Evolutionary conservation across 2,888 invertebrate genomes (phyloP), one percentile per base, ranked within the genome.

Genomic region (Leptopilina myrica): DNA sequence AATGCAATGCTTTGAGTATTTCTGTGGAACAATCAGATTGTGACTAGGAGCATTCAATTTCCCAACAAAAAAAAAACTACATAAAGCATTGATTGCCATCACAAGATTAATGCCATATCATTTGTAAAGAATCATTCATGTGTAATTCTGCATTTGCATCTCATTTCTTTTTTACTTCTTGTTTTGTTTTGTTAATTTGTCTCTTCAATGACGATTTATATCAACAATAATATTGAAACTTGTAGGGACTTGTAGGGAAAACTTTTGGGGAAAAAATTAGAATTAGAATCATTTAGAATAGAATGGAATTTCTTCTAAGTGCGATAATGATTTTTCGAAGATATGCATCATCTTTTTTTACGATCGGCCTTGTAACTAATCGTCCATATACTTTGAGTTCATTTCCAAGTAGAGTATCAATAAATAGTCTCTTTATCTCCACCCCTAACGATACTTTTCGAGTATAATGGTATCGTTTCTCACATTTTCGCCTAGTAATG

Each of bases 1-100:
- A 69, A 53, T 69, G 53, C 69, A 69, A 12, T 26, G 69, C 53
- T 56, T 69, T 56, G 33, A 69, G 33, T 69, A 69, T 69, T 69
- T 56, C 26, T 69, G 33, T 69, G 69, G 33, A 69, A 53, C 69
- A 56, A 56, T 69, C 69, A 56, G 53, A 69, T 69, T 56, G 33
- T 33, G 53, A 69, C 26, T 69, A 69, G 69, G 26, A 33, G 53
- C 69, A 69, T 69, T 69, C 53, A 69, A 66, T 33, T 43, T 64
- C 11, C 40, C 14, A 40, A 64, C 40, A 64, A 64, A 64, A 64
- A 64, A 64, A 64, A 49, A 64, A 49, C 8, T 66, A 66, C 65
- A 20, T 66, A 46, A 66, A 66, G 46, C 66, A 46, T 66, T 46
- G 15, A 66, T 67, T 67, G 46, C 67, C 11, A 67, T 67, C 67